Percentiles rank a stretch among this genome's conserved stretches.
These are phyloP conservation scores for Raillietiella orientalis DNA, from an alignment of 2,888 invertebrate species.

Conservation along the genomic window DNA sequence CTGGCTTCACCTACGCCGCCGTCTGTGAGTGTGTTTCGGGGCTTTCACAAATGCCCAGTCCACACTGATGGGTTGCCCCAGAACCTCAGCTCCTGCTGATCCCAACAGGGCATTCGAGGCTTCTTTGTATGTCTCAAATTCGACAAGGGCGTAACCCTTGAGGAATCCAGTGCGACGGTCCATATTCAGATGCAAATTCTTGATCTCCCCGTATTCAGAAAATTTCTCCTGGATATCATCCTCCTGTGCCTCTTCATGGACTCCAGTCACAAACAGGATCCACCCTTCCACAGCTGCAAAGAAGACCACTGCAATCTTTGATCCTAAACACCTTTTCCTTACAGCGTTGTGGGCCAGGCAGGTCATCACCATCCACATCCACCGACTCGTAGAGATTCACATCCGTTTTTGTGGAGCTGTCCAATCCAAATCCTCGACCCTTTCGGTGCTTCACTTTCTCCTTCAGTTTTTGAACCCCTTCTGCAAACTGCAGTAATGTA, in stretches of 20 bases:
- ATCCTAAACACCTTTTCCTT: no score
- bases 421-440: conserved; percentile 50
- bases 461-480: conserved; percentile 70
- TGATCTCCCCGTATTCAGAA: conserved; percentile 87
- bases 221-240: conserved; percentile 94
- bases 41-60: no score
- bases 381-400: conserved; percentile 49
- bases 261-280: conserved; percentile 93
- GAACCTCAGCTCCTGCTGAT: no score
- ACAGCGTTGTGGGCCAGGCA: conserved; percentile 70
- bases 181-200: conserved; percentile 86
- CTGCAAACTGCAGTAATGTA: no score
- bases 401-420: conserved; percentile 11
- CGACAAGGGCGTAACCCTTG: no score
- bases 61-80: no score
- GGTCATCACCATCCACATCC: conserved; percentile 32
- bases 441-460: conserved; percentile 81
- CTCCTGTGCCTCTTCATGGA: conserved; percentile 96
- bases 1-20: no score
- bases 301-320: neutral
- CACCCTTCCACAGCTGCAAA: conserved; percentile 68
- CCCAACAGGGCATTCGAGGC: no score
- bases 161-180: conserved; percentile 91
- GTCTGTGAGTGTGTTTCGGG: no score
- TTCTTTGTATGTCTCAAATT: no score